These are phyloP conservation scores for Cephus sareptanus DNA, from an alignment of 2,888 invertebrate genomes.

Conservation along the genomic window DNA sequence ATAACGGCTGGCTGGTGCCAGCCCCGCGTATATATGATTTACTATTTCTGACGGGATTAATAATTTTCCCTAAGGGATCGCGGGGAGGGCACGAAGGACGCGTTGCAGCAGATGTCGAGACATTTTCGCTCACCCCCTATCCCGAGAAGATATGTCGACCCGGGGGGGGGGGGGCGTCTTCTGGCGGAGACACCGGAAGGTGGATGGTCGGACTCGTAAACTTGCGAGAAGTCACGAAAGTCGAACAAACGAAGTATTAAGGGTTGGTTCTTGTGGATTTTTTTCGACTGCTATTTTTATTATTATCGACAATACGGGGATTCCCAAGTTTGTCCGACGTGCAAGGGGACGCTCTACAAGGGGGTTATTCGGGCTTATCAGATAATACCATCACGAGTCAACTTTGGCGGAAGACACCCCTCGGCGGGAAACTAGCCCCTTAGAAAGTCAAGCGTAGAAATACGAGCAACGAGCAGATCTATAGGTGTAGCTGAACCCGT, in stretches of 20 bases:
- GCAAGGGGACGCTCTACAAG: neutral
- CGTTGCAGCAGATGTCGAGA: constrained; percentile 61
- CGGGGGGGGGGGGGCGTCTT: neutral
- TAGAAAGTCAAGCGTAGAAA: neutral
- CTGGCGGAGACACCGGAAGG: neutral
- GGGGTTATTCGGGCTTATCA: constrained; percentile 13
- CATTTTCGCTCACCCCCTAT: constrained; percentile 43
- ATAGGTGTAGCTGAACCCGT: neutral
- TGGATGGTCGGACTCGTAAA: neutral
- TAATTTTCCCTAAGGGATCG: constrained; percentile 49
- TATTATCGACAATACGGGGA: neutral
- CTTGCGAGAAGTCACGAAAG: neutral
- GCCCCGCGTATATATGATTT: constrained; percentile 49
- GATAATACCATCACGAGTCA: constrained; percentile 17
- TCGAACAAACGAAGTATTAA: neutral
- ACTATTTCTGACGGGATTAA: constrained; percentile 62
- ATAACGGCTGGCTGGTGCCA: neutral
- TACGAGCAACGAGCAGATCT: neutral
- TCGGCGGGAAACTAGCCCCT: neutral
- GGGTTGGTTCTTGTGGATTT: neutral
- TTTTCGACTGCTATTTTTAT: neutral
- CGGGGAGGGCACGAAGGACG: constrained; percentile 14
- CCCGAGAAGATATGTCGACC: neutral
- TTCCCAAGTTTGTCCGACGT: neutral
- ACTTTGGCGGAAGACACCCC: neutral